Percentiles rank a stretch among this genome's conserved stretches.
Evolutionary conservation across 2,113 vertebrate species (phyloP).

Genomic region (Dipodomys stephensi): DNA sequence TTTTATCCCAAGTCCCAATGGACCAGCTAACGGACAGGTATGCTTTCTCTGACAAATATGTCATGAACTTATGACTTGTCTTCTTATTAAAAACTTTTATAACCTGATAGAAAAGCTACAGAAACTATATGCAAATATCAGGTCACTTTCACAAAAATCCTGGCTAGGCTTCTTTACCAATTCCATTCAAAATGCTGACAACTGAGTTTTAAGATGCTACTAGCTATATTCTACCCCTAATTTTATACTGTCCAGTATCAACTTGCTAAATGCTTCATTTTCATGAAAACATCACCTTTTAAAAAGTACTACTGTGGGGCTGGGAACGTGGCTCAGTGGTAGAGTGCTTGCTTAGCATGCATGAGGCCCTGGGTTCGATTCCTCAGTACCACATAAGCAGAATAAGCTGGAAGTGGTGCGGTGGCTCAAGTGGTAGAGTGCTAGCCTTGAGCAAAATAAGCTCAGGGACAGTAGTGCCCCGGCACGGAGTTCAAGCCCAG

Average conservation of each 20-base stretch:
- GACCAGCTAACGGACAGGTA: neutral
- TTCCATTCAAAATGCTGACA: constrained; percentile 18
- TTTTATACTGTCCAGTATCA: neutral
- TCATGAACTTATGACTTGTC: neutral
- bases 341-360: no score
- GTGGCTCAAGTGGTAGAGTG: no score
- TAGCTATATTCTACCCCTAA: neutral
- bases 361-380: no score
- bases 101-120: neutral
- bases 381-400: no score
- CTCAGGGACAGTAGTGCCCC: no score
- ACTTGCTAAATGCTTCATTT: neutral
- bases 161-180: neutral
- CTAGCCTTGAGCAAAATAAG: no score
- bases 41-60: neutral
- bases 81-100: neutral
- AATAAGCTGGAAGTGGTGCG: no score
- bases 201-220: neutral
- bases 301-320: no score
- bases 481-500: no score
- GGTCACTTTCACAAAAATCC: constrained; percentile 27
- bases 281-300: no score
- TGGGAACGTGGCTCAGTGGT: no score
- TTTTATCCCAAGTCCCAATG: neutral
- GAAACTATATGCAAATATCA: neutral